These are phyloP conservation scores for Hirtodrosophila duncani DNA, from an alignment of 2,888 invertebrate genomes.

Conservation along the genomic window DNA sequence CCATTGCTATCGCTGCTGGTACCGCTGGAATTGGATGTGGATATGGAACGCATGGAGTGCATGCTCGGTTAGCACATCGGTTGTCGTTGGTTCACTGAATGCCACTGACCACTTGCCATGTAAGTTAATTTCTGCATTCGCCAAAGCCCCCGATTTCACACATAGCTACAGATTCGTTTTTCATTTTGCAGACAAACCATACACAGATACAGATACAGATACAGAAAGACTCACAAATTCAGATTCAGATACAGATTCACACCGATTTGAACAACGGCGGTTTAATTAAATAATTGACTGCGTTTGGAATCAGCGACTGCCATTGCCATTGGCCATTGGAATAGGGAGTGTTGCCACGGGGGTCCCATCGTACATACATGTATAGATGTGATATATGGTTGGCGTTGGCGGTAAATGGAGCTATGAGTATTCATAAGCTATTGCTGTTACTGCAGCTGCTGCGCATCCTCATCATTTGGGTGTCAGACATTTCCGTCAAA, in stretches of 20 bases:
- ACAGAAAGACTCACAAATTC: neutral
- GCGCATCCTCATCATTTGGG: conserved; percentile 37
- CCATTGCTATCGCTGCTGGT: conserved; percentile 41
- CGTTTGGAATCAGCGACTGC: conserved; percentile 11
- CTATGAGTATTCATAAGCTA: conserved; percentile 1
- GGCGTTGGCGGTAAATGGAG: too few relatives aligned
- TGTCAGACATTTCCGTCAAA: conserved; percentile 63
- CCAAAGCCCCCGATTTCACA: conserved; percentile 27
- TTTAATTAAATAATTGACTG: conserved; percentile 60
- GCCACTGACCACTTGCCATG: too few relatives aligned
- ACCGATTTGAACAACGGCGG: conserved; percentile 11
- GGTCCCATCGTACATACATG: neutral
- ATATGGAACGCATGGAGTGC: conserved; percentile 43
- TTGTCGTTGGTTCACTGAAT: conserved; percentile 55
- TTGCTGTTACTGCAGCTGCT: conserved; percentile 3
- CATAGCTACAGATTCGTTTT: conserved; percentile 7
- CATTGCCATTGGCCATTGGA: conserved; percentile 34
- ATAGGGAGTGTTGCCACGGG: neutral
- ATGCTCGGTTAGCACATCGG: conserved; percentile 9
- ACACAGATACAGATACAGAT: conserved; percentile 33
- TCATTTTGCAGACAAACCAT: conserved; percentile 52
- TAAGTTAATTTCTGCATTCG: conserved; percentile 18
- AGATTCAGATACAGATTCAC: neutral
- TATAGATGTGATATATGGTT: too few relatives aligned
- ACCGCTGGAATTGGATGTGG: conserved; percentile 42